Evolutionary conservation across 2,888 invertebrate species (phyloP), one percentile per base, ranked within the genome.

Genomic region (Phortica magna): DNA sequence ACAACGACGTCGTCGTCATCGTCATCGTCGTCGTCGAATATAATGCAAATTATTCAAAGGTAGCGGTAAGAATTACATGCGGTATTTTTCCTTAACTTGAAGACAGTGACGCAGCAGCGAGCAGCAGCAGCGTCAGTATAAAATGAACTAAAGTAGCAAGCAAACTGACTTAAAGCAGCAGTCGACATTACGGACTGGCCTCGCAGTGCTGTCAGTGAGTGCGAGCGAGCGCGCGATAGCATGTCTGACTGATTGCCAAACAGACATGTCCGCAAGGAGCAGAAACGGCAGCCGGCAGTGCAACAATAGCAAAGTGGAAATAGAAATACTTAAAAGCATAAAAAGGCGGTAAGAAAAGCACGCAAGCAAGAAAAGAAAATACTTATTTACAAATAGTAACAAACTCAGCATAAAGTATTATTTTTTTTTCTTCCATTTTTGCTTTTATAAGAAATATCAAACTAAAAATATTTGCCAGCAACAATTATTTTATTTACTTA

Each of bases 11-110:
- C 31, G 31, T 31, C 31, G 31, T 31, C 31, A 4, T 31, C 31
- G 31, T 31, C 31, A 3, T 31, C 31, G 3, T 31, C 31, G 31
- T 31, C 31, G 31, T 31, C 78, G 73, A 61, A 65, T 72, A 78
- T 76, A 79, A 81, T 81, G 79, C 82, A 81, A 81, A 81, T 81
- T 81, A 77, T 79, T 75, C 82, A 77, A 67, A 81, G 82, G 79
- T 82, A 79, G 76, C 79, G 42, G 73, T 59, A 73, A 19, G 9
- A 39, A 41, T 17, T 41, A 59, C 73, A 73, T 7, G 48, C 70
- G 48, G 70, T 9, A 65, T 61, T 61, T 61, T 61, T 22, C 22
- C 10, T 12, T 9, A 48, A 4, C 31, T 22, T 61, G 7, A 22
- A 22, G 2, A 10, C 7, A 12, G 59, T 22, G 7, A 17, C 10